These are phyloP conservation scores for Ylistrum balloti DNA, from an alignment of 1,140 invertebrate genomes.

Conservation along the genomic window DNA sequence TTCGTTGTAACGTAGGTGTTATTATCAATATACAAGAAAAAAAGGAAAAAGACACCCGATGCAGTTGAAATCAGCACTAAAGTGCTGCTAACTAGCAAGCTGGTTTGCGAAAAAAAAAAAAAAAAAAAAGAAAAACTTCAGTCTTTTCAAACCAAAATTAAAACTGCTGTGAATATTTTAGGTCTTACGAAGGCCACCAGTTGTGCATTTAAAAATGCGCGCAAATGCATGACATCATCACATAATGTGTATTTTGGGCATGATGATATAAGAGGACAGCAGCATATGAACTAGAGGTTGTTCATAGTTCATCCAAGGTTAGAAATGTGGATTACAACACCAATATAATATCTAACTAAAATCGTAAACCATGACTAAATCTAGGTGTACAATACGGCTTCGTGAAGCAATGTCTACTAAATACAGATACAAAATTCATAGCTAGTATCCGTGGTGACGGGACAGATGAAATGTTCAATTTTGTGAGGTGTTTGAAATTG, in stretches of 20 bases:
- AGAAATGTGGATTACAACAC: slow-evolving; percentile 1
- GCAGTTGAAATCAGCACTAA: background rate
- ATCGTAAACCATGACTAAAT: slow-evolving; percentile 4
- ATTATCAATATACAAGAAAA: too few species aligned
- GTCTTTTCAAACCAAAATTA: background rate
- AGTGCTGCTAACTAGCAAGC: background rate
- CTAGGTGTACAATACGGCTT: background rate
- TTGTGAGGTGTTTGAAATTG: background rate
- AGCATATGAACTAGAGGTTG: too few species aligned
- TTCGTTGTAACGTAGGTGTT: too few species aligned
- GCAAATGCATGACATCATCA: background rate
- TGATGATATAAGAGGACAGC: background rate
- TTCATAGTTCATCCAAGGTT: background rate
- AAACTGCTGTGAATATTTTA: background rate
- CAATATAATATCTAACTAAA: slow-evolving; percentile 14
- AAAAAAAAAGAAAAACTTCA: too few species aligned
- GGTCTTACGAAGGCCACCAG: background rate
- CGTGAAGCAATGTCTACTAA: background rate
- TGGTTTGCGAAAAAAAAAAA: background rate
- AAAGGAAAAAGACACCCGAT: too few species aligned
- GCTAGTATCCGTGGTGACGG: background rate
- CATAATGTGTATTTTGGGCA: background rate
- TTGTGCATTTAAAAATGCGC: background rate
- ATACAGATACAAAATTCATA: background rate
- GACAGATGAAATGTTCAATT: background rate